Evolutionary conservation across 2,888 invertebrate genomes (phyloP).

Genomic region (Gisinianus flammeolus): DNA sequence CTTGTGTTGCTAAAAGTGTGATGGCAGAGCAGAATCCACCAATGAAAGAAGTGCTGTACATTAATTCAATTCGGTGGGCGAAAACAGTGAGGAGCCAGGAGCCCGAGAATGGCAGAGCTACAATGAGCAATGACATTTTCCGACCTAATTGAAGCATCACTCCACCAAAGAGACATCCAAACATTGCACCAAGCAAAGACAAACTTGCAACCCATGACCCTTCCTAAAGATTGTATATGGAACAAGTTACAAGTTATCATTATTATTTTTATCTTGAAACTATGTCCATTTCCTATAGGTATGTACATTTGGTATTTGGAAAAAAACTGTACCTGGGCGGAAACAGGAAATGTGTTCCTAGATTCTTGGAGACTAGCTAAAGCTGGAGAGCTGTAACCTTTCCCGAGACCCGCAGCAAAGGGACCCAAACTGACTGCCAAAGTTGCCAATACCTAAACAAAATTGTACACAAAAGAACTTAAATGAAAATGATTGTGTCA

Average conservation of each 20-base stretch:
- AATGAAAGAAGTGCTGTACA: constrained; percentile 82
- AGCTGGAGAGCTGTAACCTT: constrained; percentile 83
- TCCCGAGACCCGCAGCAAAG: constrained; percentile 78
- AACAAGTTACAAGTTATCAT: constrained; percentile 23
- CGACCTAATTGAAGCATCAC: constrained; percentile 77
- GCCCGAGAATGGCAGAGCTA: constrained; percentile 76
- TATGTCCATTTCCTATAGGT: too few relatives aligned
- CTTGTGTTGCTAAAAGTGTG: constrained; percentile 77
- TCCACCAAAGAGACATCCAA: constrained; percentile 81
- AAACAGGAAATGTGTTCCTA: constrained; percentile 56
- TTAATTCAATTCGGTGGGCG: constrained; percentile 76
- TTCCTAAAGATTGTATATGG: constrained; percentile 71
- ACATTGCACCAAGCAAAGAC: constrained; percentile 77
- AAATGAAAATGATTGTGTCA: too few relatives aligned
- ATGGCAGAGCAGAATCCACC: constrained; percentile 83
- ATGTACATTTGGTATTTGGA: too few relatives aligned
- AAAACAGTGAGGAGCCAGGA: constrained; percentile 83
- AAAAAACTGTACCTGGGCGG: constrained; percentile 57
- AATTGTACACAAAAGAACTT: constrained; percentile 20
- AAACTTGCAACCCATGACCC: constrained; percentile 83
- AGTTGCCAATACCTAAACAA: constrained; percentile 74
- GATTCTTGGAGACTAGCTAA: constrained; percentile 75
- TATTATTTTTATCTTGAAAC: not conserved
- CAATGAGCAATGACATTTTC: constrained; percentile 72
- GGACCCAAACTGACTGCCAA: constrained; percentile 80